These are phyloP conservation scores for Phanerotoma sp. DNA, from an alignment of 2,888 invertebrate genomes.

Conservation along the genomic window DNA sequence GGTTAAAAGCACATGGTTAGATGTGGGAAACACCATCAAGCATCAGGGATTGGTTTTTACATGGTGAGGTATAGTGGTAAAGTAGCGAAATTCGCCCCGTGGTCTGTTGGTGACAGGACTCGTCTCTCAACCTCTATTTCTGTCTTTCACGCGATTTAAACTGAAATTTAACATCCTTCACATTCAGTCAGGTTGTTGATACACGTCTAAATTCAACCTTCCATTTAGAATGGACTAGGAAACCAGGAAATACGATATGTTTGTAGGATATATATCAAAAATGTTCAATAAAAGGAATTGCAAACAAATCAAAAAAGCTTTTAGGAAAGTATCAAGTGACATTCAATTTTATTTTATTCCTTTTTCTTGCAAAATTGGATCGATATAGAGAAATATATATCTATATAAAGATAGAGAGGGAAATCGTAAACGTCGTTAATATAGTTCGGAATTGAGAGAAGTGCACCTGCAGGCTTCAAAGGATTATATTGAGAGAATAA, in stretches of 20 bases:
- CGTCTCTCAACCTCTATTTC: neutral
- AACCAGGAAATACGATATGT: constrained; percentile 19
- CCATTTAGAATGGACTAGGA: neutral
- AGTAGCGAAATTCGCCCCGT: constrained; percentile 12
- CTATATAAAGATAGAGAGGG: too few relatives aligned
- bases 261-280: constrained; percentile 1
- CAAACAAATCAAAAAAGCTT: neutral
- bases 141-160: constrained; percentile 11
- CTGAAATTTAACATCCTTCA: constrained; percentile 15
- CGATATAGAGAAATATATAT: neutral
- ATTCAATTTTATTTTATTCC: constrained; percentile 1
- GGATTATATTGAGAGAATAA: constrained; percentile 15
- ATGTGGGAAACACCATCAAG: neutral
- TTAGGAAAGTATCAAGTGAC: neutral
- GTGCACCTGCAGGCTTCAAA: constrained; percentile 1
- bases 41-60: constrained; percentile 8
- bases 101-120: constrained; percentile 22
- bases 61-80: neutral
- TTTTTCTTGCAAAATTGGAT: neutral
- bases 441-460: constrained; percentile 3
- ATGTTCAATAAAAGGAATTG: neutral
- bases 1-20: constrained; percentile 3
- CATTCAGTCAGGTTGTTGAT: constrained; percentile 11
- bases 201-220: neutral
- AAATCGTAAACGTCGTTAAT: constrained; percentile 8